Evolutionary conservation across 30 jellyfish, hydroid and myxozoan genomes (phyloP).

Genomic region (Chironex yamaguchii): DNA sequence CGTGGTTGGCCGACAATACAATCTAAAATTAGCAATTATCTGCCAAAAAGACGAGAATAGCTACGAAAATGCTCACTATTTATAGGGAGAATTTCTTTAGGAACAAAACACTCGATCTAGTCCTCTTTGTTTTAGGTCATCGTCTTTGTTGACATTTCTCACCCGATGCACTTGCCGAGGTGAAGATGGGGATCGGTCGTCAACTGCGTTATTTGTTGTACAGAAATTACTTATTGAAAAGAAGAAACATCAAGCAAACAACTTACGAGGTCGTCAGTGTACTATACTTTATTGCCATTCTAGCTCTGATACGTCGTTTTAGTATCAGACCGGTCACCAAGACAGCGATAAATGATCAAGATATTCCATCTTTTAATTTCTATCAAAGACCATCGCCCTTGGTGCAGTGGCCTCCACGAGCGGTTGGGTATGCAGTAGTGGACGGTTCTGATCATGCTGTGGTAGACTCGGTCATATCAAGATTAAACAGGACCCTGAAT

Average conservation of each 20-base stretch:
- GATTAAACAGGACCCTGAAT: conserved; percentile 10
- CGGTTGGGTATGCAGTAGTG: conserved; percentile 46
- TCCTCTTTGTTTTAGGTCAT: too few relatives aligned
- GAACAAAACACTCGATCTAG: too few relatives aligned
- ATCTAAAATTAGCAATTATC: too few relatives aligned
- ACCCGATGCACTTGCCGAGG: background rate
- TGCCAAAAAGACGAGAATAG: too few relatives aligned
- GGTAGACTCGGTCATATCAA: conserved; percentile 3
- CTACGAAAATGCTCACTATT: too few relatives aligned
- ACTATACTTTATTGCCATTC: conserved; percentile 72
- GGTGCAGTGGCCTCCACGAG: conserved; percentile 20
- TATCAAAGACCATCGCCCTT: background rate
- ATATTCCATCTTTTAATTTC: conserved; percentile 16
- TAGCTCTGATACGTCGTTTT: conserved; percentile 52
- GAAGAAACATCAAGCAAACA: conserved; percentile 78
- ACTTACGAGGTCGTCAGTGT: conserved; percentile 75
- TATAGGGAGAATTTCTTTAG: too few relatives aligned
- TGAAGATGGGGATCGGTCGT: conserved; percentile 66
- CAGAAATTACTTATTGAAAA: conserved; percentile 77
- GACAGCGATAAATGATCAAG: conserved; percentile 44
- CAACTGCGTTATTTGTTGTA: conserved; percentile 72
- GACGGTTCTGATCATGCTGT: conserved; percentile 41
- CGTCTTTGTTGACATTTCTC: too few relatives aligned
- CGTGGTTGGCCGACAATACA: too few relatives aligned
- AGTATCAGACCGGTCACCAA: conserved; percentile 51